Evolutionary conservation across 2,888 invertebrate species (phyloP).

Genomic region (Eurytoma californica): DNA sequence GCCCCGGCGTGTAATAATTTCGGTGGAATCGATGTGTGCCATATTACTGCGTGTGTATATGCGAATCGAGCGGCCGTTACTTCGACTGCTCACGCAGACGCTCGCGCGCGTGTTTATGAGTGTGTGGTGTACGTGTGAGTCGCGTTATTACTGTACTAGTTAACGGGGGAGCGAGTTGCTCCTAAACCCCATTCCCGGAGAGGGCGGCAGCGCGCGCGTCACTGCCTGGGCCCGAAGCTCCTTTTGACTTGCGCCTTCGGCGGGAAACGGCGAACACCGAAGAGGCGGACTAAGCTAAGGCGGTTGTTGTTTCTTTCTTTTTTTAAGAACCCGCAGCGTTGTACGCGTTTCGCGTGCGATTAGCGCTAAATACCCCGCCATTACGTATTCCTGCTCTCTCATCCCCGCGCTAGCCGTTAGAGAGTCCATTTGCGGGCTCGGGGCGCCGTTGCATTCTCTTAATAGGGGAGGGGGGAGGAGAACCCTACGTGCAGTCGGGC

Average conservation of each 20-base stretch:
- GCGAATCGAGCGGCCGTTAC: neutral
- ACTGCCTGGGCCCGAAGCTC: neutral
- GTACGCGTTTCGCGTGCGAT: conserved; percentile 61
- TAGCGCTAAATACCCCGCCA: conserved; percentile 60
- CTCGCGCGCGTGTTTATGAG: neutral
- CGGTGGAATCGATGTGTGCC: neutral
- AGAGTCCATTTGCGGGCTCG: conserved; percentile 36
- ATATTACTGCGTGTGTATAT: neutral
- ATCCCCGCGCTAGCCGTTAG: neutral
- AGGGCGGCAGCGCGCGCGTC: neutral
- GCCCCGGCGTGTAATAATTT: conserved; percentile 2
- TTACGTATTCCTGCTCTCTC: conserved; percentile 44
- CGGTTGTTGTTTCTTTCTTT: too few relatives aligned
- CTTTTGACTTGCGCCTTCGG: neutral
- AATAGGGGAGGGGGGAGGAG: conserved; percentile 62
- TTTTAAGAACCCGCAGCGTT: conserved; percentile 34
- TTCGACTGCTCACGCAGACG: neutral
- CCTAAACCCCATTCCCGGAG: neutral
- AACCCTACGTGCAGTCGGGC: neutral
- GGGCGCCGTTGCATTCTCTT: conserved; percentile 63
- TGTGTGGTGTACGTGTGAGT: neutral
- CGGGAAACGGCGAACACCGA: neutral
- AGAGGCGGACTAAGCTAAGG: conserved; percentile 23
- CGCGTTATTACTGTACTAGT: neutral
- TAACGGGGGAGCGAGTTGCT: neutral